phyloP scores from a whole-genome alignment of 2,113 vertebrate genomes.

The Dasyurus viverrinus region DNA sequence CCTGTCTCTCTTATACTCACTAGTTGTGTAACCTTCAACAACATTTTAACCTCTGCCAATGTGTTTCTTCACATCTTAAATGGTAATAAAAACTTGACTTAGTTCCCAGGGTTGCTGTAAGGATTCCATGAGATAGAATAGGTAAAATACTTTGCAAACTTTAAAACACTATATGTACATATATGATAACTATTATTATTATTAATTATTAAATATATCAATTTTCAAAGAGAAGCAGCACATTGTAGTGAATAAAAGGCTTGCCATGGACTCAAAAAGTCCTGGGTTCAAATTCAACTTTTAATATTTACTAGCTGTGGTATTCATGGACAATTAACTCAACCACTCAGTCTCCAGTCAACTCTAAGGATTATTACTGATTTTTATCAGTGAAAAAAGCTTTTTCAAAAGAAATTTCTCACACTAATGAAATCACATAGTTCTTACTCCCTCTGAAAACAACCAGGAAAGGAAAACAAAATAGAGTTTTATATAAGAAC shows the following conservation, averaged over 20 bases:
- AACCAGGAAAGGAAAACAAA: not conserved
- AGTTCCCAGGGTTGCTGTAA: not conserved
- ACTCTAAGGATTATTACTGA: not conserved
- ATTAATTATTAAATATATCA: not conserved
- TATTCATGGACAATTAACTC: not conserved
- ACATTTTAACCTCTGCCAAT: not conserved
- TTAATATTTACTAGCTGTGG: not conserved
- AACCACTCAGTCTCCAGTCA: not conserved
- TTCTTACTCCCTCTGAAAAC: not conserved
- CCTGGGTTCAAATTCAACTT: not conserved
- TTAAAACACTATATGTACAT: not conserved
- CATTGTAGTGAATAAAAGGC: not conserved
- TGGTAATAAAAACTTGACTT: not conserved
- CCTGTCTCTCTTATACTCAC: not conserved
- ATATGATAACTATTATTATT: not conserved
- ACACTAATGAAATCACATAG: not conserved
- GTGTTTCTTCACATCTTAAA: not conserved
- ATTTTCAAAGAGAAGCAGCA: not conserved
- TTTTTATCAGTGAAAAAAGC: not conserved
- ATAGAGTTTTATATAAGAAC: not conserved
- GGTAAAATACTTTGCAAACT: not conserved
- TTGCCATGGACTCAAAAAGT: not conserved
- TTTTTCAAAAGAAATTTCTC: not conserved
- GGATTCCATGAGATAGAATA: not conserved
- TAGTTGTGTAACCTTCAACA: not conserved